Evolutionary conservation across 2,888 invertebrate genomes (phyloP), one percentile per base, ranked within the genome.

Genomic region (Chymomyza caudatula): DNA sequence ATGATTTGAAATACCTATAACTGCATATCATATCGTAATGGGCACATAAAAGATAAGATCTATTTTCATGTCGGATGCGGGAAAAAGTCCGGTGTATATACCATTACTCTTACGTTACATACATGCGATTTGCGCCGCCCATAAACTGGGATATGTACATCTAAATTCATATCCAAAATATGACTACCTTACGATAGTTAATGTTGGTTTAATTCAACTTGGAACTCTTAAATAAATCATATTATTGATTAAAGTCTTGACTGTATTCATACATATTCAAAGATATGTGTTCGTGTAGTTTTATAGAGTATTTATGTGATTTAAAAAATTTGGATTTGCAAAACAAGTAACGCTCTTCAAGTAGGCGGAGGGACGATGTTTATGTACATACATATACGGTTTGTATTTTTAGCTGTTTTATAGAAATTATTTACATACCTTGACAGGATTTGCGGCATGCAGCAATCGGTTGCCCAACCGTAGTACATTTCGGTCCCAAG

Each of bases 31-130:
- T 54, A 54, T 25, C 15, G 13, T 3, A n/a, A 25, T 22, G 23
- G 25, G 17, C 29, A 49, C 17, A 25, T 25, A 59, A 59, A 47
- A 15, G 11, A 11, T 67, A 4, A 77, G 63, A 29, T 75, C 25
- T 4, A 66, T 53, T 54, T 65, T 71, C 22, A 79, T 71, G 0
- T 68, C 49, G 17, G 53, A 49, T 17, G 65, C 4, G 77, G 79
- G 13, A 79, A 29, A 54, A 74, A 77, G 0, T 42, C 29, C 0
- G 77, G 77, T 15, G 79, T 19, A 49, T 72, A 57, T 13, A 70
- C 70, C 4, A 42, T 63, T 4, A 77, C 44, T 20, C 61, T 70
- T n/a, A 78, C 65, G 6, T 73, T 71, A 0, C 67, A 54, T 71
- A 73, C 0, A 68, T 69, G 1, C 52, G 17, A 0, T 55, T 15